Evolutionary conservation across 2,113 vertebrate species (phyloP).

Genomic region (Anoplopoma fimbria): DNA sequence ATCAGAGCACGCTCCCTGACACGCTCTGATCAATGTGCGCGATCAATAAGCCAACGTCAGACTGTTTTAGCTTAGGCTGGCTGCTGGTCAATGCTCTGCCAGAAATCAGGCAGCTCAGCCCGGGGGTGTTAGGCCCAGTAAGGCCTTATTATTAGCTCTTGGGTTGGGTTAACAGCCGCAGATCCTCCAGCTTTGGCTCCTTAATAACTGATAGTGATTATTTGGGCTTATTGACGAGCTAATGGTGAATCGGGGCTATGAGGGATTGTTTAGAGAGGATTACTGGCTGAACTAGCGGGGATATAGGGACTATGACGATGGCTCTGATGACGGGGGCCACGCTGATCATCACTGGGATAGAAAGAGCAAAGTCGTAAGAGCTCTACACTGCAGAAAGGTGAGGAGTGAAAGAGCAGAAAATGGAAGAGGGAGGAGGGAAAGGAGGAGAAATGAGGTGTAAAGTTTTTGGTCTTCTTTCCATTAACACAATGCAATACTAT

Average conservation of each 20-base stretch:
- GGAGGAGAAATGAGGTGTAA: neutral
- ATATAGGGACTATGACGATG: constrained; percentile 48
- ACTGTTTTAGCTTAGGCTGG: constrained; percentile 49
- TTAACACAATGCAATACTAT: neutral
- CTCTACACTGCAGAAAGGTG: constrained; percentile 19
- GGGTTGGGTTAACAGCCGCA: constrained; percentile 47
- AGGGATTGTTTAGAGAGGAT: constrained; percentile 77
- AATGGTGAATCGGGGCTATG: constrained; percentile 66
- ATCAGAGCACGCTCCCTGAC: constrained; percentile 24
- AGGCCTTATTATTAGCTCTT: constrained; percentile 57
- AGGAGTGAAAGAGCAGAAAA: neutral
- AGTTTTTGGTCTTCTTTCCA: neutral
- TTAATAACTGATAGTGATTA: constrained; percentile 68
- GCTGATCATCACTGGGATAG: constrained; percentile 50
- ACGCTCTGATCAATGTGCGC: constrained; percentile 60
- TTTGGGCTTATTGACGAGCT: constrained; percentile 75
- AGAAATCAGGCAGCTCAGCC: constrained; percentile 61
- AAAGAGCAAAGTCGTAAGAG: constrained; percentile 16
- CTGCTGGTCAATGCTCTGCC: constrained; percentile 47
- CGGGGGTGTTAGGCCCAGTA: constrained; percentile 14
- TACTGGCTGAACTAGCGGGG: constrained; percentile 53
- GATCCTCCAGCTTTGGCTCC: constrained; percentile 61
- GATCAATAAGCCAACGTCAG: constrained; percentile 72
- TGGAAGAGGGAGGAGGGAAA: neutral
- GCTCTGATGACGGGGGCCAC: constrained; percentile 45